phyloP scores from a whole-genome alignment of 2,797 vertebrate species.

The Leuciscus waleckii region DNA sequence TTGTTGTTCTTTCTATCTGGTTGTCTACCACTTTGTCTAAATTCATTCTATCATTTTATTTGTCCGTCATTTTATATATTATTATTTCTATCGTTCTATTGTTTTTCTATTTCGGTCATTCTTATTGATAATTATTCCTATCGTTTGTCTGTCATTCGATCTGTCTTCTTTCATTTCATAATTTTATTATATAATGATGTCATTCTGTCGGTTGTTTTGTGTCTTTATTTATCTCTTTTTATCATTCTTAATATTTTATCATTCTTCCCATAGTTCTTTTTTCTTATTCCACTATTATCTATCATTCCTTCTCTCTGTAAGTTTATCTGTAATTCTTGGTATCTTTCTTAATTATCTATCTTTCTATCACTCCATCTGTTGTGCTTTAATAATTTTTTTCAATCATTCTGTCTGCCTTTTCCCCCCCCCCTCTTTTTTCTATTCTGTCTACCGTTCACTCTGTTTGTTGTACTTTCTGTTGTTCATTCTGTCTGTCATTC shows the following conservation, averaged over 20 bases:
- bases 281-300: neutral
- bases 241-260: conserved; percentile 2
- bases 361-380: neutral
- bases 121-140: neutral
- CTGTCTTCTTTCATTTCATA: neutral
- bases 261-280: neutral
- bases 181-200: neutral
- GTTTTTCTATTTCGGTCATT: neutral
- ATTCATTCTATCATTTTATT: neutral
- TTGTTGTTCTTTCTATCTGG: neutral
- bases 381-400: neutral
- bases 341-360: neutral
- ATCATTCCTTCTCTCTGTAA: neutral
- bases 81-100: neutral
- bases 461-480: neutral
- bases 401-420: neutral
- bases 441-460: neutral
- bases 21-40: neutral
- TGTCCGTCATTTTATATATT: neutral
- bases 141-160: neutral
- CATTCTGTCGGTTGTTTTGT: neutral
- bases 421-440: neutral
- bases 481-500: neutral
- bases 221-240: neutral
- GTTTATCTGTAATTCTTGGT: conserved; percentile 8